Base-by-base conservation (phyloP, 2,888 invertebrate species). In the Sarcophaga rosellei region DNA sequence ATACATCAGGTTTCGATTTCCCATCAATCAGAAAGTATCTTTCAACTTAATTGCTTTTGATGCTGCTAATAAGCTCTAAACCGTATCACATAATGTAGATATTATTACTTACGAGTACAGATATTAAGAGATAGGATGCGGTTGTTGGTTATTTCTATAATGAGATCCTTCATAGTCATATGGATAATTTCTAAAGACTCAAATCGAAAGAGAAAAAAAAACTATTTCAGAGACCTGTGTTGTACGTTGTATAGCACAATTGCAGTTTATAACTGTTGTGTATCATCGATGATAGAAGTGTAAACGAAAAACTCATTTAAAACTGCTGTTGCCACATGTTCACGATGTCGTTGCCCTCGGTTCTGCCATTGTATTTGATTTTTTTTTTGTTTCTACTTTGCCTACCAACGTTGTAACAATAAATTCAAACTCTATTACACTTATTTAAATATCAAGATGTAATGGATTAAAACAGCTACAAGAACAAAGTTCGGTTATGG, bases 321-420 rank as follows among this genome's bases (percentile, higher is more conserved):
- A 80, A 79, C 86, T 82, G 79, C 85, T 85, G 85, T 82, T 82
- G 53, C 85, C 66, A 44, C 57, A 63, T 53, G 62, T 61, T 76
- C 65, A 63, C 20, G 15, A 70, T 65, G 11, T 75, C 62, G n/a
- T 62, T 69, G 61, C 25, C 11, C 35, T 59, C 17, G n/a, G 20
- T 61, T 25, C 21, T 23, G 45, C 63, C 44, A 45, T 70, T 81
- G 45, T 78, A 21, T 62, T 53, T 12, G n/a, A 65, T 57, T 72
- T 80, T 44, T 20, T 17, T 23, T 23, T 20, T 21, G 59, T 0
- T 25, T 70, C 35, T 23, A 0, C n/a, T 35, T 35, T 35, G 35
- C 57, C 57, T 70, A 78, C 59, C 63, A 73, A 88, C 75, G 88
- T 81, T 81, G 61, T 75, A 53, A 21, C 25, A 35, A 74, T 23